phyloP scores from a whole-genome alignment of 2,888 invertebrate genomes.

The Pogonocherus hispidulus region DNA sequence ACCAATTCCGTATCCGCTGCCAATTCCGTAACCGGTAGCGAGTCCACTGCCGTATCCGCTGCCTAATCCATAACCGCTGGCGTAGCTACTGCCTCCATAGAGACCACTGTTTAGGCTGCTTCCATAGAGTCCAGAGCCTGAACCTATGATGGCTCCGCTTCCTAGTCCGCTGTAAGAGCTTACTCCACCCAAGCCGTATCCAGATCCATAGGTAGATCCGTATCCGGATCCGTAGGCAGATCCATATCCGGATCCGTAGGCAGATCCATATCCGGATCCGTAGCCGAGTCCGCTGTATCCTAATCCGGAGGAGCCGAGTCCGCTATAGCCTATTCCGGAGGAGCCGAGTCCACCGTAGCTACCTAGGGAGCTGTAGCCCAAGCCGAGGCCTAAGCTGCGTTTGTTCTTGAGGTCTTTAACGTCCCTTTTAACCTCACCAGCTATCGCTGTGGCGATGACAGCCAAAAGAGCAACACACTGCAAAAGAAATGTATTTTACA shows the following conservation, averaged over 20 bases:
- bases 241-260: neutral
- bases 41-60: slow-evolving; percentile 45
- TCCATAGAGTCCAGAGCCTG: neutral
- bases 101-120: slow-evolving; percentile 3
- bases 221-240: neutral
- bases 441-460: slow-evolving; percentile 29
- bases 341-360: slow-evolving; percentile 6
- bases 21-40: no score
- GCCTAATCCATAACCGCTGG: slow-evolving; percentile 57
- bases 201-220: neutral
- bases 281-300: neutral
- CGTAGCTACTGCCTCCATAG: slow-evolving; percentile 48
- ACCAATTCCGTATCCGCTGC: slow-evolving; percentile 48
- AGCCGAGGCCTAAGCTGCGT: slow-evolving; percentile 30
- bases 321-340: neutral
- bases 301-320: neutral
- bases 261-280: neutral
- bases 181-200: neutral
- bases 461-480: slow-evolving; percentile 43
- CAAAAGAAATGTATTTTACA: neutral
- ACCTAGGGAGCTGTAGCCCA: slow-evolving; percentile 30
- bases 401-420: slow-evolving; percentile 37
- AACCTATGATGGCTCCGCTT: neutral
- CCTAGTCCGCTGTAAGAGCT: neutral
- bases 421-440: slow-evolving; percentile 25